Percentiles rank a stretch among this genome's conserved stretches.
phyloP scores from a whole-genome alignment of 1,140 invertebrate species.

The Lamellibrachia luymesi region DNA sequence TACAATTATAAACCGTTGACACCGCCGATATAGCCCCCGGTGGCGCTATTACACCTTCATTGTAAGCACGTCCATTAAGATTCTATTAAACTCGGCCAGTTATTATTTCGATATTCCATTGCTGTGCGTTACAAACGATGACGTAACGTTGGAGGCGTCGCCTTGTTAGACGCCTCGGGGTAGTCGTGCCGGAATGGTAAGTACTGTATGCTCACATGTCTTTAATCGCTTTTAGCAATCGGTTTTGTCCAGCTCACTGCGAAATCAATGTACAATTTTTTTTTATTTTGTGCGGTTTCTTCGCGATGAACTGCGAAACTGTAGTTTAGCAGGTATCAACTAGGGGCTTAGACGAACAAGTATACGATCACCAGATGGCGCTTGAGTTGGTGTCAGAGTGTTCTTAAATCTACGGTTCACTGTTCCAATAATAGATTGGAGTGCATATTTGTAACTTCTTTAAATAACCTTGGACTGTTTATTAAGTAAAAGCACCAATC shows the following conservation, averaged over 20 bases:
- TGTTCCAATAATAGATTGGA: too few species aligned
- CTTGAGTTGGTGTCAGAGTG: too few species aligned
- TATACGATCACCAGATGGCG: too few species aligned
- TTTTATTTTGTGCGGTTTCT: not conserved
- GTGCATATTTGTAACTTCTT: too few species aligned
- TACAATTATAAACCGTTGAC: not conserved
- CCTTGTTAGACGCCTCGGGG: not conserved
- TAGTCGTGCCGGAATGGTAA: not conserved
- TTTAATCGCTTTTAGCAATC: not conserved
- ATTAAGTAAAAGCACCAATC: too few species aligned
- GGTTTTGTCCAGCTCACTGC: not conserved
- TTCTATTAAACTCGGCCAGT: not conserved
- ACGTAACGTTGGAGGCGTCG: not conserved
- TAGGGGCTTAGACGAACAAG: too few species aligned
- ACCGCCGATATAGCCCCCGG: not conserved
- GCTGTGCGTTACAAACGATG: not conserved
- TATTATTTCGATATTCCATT: constrained; percentile 1
- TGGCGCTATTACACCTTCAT: not conserved
- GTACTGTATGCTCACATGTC: not conserved
- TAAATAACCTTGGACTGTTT: too few species aligned
- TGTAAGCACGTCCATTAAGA: not conserved
- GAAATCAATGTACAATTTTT: not conserved
- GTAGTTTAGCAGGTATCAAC: too few species aligned
- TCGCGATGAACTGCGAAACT: too few species aligned
- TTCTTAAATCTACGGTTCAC: too few species aligned